Base-by-base conservation (phyloP, 2,888 invertebrate genomes). In the Stenoptilia bipunctidactyla region DNA sequence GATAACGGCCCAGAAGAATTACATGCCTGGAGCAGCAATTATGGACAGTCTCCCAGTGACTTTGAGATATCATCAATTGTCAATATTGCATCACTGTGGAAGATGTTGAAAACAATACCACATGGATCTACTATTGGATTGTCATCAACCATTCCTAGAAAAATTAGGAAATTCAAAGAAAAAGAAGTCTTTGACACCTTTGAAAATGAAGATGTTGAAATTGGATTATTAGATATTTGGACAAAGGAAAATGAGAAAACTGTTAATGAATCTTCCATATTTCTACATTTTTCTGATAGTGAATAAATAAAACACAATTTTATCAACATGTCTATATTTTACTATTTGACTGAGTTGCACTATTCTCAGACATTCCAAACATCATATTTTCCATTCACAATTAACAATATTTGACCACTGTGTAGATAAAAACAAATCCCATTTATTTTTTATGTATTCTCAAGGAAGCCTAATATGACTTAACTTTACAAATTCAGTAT, bases 171-270 rank as follows among this genome's bases (percentile, higher is more conserved):
- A 13, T 70, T 64, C 40, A 59, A 61, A 44, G 68, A 74, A 41
- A 45, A 66, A n/a, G 72, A 77, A 48, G 63, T 79, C 15, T 44
- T 47, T 12, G 61, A 72, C 1, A 52, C 57, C 0, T 75, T 68
- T 51, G 64, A 66, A 12, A 68, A 67, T 1, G 67, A 65, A 39
- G 66, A 72, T 13, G 40, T 82, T 1, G 77, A 79, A 38, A 48
- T 53, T 2, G 75, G 67, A 0, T 54, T 83, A 3, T 45, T 72
- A 13, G 79, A 80, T 15, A 55, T 62, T 9, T 83, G 83, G 80
- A 38, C 45, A 2, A 60, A 58, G 12, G 48, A 49, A 1, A 43
- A 48, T 10, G 47, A 51, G 10, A 44, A 50, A 34, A 47, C 48
- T 1, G 34, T 48, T 1, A 44, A 56, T 1, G 41, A 48, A 15